phyloP scores from a whole-genome alignment of 23 tunicate genomes.

The Halocynthia aurantium region DNA sequence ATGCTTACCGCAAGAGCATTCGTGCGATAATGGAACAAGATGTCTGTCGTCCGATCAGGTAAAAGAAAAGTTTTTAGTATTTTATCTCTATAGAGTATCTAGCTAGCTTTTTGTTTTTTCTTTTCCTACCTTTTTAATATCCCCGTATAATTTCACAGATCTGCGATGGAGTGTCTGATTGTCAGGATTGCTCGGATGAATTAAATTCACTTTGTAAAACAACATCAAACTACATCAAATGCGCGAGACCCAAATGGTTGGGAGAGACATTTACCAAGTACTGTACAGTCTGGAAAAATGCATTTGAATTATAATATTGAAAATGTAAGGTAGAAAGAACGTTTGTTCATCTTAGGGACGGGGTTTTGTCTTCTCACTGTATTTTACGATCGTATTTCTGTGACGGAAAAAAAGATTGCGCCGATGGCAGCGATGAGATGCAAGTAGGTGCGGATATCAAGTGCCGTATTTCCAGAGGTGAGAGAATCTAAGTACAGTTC shows the following conservation, averaged over 20 bases:
- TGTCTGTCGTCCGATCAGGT: slow-evolving; percentile 24
- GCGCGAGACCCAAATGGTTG: background rate
- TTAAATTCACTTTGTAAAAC: background rate
- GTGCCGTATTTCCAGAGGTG: slow-evolving; percentile 23
- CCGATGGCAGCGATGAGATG: slow-evolving; percentile 44
- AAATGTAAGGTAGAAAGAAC: background rate
- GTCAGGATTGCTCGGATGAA: slow-evolving; percentile 51
- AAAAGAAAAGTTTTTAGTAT: background rate
- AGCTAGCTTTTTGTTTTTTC: background rate
- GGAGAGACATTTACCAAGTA: background rate
- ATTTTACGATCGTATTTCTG: slow-evolving; percentile 40
- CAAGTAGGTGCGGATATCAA: slow-evolving; percentile 37
- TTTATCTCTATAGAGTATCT: background rate
- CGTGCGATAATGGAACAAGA: slow-evolving; percentile 34
- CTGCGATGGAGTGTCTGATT: slow-evolving; percentile 48
- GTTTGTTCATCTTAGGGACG: background rate
- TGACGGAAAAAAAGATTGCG: slow-evolving; percentile 46
- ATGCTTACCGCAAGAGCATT: slow-evolving; percentile 24
- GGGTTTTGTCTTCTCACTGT: slow-evolving; percentile 32
- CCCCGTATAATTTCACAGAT: slow-evolving; percentile 7
- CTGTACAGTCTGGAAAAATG: no score
- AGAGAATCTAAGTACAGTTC: background rate
- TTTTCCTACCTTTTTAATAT: background rate
- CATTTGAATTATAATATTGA: no score
- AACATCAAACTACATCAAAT: slow-evolving; percentile 11